Conservation (phyloP, 2,888 invertebrate species). For the Drosophila nr. perissopoda region DNA sequence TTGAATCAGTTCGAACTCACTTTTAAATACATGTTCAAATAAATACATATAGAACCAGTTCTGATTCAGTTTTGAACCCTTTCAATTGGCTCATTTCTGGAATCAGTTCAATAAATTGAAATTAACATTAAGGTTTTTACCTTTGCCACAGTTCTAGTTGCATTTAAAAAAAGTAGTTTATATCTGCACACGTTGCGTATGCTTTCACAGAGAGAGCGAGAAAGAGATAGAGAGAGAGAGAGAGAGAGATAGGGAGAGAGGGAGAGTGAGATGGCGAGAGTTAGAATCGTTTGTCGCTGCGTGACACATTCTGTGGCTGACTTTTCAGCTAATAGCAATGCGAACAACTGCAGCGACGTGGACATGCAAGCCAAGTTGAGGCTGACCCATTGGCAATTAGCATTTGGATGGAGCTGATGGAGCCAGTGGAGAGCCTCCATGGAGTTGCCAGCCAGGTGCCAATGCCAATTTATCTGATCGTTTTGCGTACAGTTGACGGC, state of each 20-base stretch:
- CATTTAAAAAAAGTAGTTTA: neutral
- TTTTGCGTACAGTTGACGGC: conserved; percentile 55
- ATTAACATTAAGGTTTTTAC: neutral
- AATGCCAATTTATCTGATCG: conserved; percentile 68
- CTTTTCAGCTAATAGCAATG: conserved; percentile 68
- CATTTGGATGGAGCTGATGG: conserved; percentile 62
- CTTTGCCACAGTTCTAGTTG: neutral
- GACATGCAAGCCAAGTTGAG: conserved; percentile 70
- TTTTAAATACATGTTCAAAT: neutral
- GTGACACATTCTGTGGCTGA: conserved; percentile 74
- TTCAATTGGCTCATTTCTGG: neutral
- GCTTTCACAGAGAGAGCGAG: conserved; percentile 37
- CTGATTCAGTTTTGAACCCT: neutral
- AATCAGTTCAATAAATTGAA: neutral
- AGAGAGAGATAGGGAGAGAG: conserved; percentile 18
- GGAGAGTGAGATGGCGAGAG: neutral
- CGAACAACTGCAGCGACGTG: conserved; percentile 25
- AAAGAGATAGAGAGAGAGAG: neutral
- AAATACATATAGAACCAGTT: neutral
- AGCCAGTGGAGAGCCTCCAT: conserved; percentile 2
- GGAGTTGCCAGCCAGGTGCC: conserved; percentile 47
- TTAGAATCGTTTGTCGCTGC: conserved; percentile 41
- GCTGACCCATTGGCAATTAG: conserved; percentile 79
- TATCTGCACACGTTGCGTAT: conserved; percentile 50
- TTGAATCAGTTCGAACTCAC: neutral